A percentile compares a stretch with the other conserved stretches of the same genome.
Conservation (phyloP, 2,797 vertebrate species). For the Balearica regulorum region DNA sequence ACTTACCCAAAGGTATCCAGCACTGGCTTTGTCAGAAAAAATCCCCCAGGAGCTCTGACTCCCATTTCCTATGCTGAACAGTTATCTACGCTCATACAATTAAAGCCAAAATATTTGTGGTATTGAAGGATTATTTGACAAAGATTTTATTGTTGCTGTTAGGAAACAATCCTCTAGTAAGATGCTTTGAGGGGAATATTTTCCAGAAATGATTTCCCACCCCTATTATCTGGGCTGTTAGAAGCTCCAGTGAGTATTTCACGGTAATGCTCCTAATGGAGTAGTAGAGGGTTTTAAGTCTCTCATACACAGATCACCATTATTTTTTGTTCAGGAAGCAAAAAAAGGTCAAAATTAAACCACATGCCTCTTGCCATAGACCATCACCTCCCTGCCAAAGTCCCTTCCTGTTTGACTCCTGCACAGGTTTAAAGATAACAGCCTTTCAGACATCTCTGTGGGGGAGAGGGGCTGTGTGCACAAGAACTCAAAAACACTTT, state of each 20-base stretch:
- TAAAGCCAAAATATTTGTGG: conserved; percentile 25
- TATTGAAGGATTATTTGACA: conserved; percentile 39
- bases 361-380: background rate
- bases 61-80: background rate
- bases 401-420: background rate
- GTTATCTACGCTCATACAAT: conserved; percentile 12
- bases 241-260: conserved; percentile 27
- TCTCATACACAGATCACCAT: background rate
- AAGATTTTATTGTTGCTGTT: conserved; percentile 36
- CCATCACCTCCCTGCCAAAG: background rate
- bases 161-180: conserved; percentile 46
- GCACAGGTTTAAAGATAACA: background rate
- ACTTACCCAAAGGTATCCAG: conserved; percentile 28
- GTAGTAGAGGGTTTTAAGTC: background rate
- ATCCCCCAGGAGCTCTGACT: background rate
- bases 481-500: conserved; percentile 1
- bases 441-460: background rate
- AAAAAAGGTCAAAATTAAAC: background rate
- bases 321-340: conserved; percentile 14
- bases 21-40: background rate
- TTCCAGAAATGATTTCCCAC: conserved; percentile 38
- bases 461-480: background rate
- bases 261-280: conserved; percentile 54
- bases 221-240: conserved; percentile 47
- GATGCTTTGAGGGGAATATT: conserved; percentile 41